Evolutionary conservation across 2,888 invertebrate genomes (phyloP), one percentile per base, ranked within the genome.

Genomic region (Dryococelus australis): DNA sequence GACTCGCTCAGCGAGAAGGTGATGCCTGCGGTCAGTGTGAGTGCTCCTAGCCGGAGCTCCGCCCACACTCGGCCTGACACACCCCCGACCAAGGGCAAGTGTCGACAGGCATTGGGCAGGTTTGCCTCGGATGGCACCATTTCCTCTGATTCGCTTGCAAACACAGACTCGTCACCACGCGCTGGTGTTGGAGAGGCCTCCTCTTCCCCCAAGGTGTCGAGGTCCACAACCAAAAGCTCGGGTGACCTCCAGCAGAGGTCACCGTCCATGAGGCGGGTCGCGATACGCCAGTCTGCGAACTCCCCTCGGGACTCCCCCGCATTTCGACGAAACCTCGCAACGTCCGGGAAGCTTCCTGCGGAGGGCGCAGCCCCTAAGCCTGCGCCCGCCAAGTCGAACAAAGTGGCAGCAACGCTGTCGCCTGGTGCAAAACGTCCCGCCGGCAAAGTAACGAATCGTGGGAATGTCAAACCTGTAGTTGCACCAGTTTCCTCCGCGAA

Each of bases 91-190:
- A 86, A 87, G 81, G 86, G 85, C 20, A 86, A 85, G 83, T 43
- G 51, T 6, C 84, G 85, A 9, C 85, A 88, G 43, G n/a, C 53
- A 65, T n/a, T 88, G 35, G 88, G 88, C 4, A 88, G 85, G 65
- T 35, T 87, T 26, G 92, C 89, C 12, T 89, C 88, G 26, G 88
- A 92, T 78, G 91, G 92, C 0, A 92, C 92, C 0, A 92, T 93
- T 91, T 93, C 93, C 0, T 92, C 92, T 3, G 93, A 93, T 86
- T 92, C 92, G 89, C 88, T 93, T 20, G 92, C 92, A 90, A 92
- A 91, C 90, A 91, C 91, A 0, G 92, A 92, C 53, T 88, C 86
- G 8, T 88, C 88, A 27, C 65, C 65, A n/a, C 65, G 65, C 16
- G 65, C 24, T 16, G 90, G 12, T 78, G 80, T 79, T 84, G 88